Base-by-base conservation (phyloP, 1,140 invertebrate species). In the Zaprionus capensis region DNA sequence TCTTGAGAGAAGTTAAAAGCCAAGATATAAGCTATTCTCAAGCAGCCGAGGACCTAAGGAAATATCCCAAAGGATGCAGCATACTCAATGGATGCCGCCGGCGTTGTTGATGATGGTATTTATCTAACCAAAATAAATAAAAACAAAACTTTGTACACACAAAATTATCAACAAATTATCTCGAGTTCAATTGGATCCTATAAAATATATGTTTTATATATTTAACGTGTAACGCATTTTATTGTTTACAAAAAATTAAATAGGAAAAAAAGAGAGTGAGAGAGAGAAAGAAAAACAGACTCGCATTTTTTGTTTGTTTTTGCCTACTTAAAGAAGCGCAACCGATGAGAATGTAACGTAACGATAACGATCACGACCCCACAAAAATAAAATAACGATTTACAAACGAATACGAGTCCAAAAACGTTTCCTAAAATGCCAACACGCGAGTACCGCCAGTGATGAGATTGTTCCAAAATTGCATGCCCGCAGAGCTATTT, bases 91-190 rank as follows among this genome's bases (percentile, higher is more conserved):
- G 81, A 90, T 72, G 76, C 69, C 56, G 76, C 69, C 56, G 72
- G 49, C 63, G 51, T 55, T 81, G 78, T 79, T 87, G 90, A 80
- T 83, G 91, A 92, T 92, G 91, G 91, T 92, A 92, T 92, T 92
- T 92, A 92, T 92, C 91, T 86, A 91, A 91, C 83, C 85, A 88
- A 91, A 91, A 85, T 78, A 91, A 90, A 82, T 51, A 82, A 71
- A 82, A 82, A 79, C 84, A 84, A 78, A 77, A 90, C 76, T 91
- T 72, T 91, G 80, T 76, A 86, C 83, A 91, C 88, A 91, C 82
- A 83, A 91, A 91, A 90, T 86, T 86, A 71, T 81, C 76, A 82
- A 82, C 75, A 85, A 84, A 86, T 90, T 81, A 90, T 90, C 85
- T 90, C 85, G 71, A 88, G 73, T 90, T 84, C 49, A 87, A 87